These are phyloP conservation scores for Acanthisitta chloris DNA, from an alignment of 2,113 vertebrate genomes.

Conservation along the genomic window DNA sequence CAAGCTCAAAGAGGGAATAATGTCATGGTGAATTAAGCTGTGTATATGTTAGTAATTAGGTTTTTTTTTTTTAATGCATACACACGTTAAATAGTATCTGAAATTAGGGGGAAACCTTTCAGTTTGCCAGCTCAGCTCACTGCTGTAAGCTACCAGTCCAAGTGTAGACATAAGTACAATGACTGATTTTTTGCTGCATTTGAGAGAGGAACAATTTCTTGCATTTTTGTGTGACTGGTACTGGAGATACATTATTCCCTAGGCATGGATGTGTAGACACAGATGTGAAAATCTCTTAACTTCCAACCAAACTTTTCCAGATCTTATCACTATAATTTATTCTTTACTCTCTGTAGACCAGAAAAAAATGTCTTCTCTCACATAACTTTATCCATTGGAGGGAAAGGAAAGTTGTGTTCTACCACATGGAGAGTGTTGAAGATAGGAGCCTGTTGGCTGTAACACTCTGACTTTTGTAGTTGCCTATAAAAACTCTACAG, in stretches of 20 bases:
- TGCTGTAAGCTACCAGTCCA: slow-evolving; percentile 25
- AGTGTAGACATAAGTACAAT: slow-evolving; percentile 40
- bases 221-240: slow-evolving; percentile 76
- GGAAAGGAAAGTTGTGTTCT: slow-evolving; percentile 57
- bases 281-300: slow-evolving; percentile 88
- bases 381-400: slow-evolving; percentile 73
- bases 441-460: slow-evolving; percentile 61
- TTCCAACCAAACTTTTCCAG: slow-evolving; percentile 82
- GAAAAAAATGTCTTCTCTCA: slow-evolving; percentile 73
- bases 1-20: not conserved
- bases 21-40: not conserved
- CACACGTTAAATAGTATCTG: not conserved
- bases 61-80: not conserved
- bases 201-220: slow-evolving; percentile 61
- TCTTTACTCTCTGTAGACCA: slow-evolving; percentile 75
- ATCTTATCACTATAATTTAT: slow-evolving; percentile 87
- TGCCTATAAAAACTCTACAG: slow-evolving; percentile 68
- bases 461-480: slow-evolving; percentile 57
- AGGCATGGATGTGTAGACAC: slow-evolving; percentile 81
- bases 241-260: slow-evolving; percentile 77
- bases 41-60: not conserved
- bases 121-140: not conserved
- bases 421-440: slow-evolving; percentile 47
- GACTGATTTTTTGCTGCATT: slow-evolving; percentile 55
- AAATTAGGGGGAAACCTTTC: not conserved